A percentile compares a stretch with the other conserved stretches of the same genome.
Evolutionary conservation across 2,888 invertebrate species (phyloP).

Genomic region (Macrophya alboannulata): DNA sequence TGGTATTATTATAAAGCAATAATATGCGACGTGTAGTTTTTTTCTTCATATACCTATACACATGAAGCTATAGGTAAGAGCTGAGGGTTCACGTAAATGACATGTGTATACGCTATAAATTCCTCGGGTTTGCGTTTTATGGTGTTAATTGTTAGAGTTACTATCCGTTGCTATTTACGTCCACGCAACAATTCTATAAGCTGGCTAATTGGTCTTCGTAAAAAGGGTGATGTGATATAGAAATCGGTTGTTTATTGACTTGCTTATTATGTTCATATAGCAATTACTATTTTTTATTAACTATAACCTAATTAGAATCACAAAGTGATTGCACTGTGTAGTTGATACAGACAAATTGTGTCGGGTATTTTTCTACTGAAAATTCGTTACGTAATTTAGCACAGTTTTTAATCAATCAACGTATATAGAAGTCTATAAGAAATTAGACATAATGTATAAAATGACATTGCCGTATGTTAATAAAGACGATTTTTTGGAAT

Average conservation of each 20-base stretch:
- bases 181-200: conserved; percentile 24
- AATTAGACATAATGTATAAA: neutral
- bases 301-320: neutral
- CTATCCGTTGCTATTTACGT: conserved; percentile 33
- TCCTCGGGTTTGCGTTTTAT: neutral
- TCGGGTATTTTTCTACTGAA: neutral
- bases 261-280: neutral
- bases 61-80: neutral
- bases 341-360: conserved; percentile 9
- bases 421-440: neutral
- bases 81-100: neutral
- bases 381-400: neutral
- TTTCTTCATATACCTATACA: neutral
- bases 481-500: conserved; percentile 20
- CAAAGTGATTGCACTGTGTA: neutral
- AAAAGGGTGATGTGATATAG: conserved; percentile 39
- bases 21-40: neutral
- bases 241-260: conserved; percentile 22
- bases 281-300: neutral
- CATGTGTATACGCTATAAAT: neutral
- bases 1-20: conserved; percentile 32
- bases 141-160: conserved; percentile 37
- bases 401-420: neutral
- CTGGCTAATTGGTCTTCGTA: conserved; percentile 42
- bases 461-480: conserved; percentile 4